Evolutionary conservation across 1,140 invertebrate species (phyloP), one percentile per base, ranked within the genome.

Genomic region (Vanessa tameamea): DNA sequence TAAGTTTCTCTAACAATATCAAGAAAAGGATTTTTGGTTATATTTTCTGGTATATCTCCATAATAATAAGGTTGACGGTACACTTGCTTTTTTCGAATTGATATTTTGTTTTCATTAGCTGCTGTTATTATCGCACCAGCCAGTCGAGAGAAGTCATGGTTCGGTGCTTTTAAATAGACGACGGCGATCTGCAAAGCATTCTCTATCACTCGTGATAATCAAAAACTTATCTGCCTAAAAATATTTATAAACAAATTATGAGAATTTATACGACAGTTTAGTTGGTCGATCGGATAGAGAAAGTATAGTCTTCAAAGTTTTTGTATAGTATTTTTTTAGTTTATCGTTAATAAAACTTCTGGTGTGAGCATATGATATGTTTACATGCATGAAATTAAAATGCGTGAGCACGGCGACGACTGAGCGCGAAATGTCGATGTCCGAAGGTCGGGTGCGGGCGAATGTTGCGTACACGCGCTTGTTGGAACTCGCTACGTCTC

Each of bases 381-480:
- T 95, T 93, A 97, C 96, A 93, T 96, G 96, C 53, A 95, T 97
- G 96, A 96, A 97, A 84, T 97, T 96, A 86, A 97, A 98, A 26
- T 95, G 94, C 50, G 95, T 92, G 20, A 98, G 90, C 9, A 98
- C 94, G 1, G 97, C 95, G 15, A 96, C 95, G 0, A 98, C 97
- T 0, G 97, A 97, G 85, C 97, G 97, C 11, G 97, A 98, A 57
- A 99, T 98, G 88, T 98, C 97, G 16, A 96, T 97, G 82, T 98
- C 97, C 0, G 98, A 98, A 0, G 98, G 98, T 61, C 97, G 94
- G 0, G 98, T 99, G 66, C 98, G 93, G 0, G 97, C 97, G 88
- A 99, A 99, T 4, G 98, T 99, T 14, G 98, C 95, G 91, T 98
- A 99, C 77, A 96, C 94, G 13, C 89, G 92, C 87, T 98, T 99